phyloP scores from a whole-genome alignment of 2,888 invertebrate genomes.

The Bunonema sp. region DNA sequence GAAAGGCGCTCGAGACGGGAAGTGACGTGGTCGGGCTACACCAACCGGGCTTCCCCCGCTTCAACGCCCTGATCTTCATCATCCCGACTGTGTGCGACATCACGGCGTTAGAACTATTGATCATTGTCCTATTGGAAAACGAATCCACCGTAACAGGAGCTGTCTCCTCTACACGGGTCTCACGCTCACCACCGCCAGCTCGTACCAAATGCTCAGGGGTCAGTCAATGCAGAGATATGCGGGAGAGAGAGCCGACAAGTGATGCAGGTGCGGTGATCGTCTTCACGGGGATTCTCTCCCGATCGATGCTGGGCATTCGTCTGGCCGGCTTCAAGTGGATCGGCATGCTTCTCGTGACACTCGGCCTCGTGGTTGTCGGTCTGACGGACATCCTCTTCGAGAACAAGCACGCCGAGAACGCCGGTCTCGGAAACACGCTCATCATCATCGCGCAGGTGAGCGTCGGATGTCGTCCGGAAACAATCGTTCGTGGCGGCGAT shows the following conservation, averaged over 20 bases:
- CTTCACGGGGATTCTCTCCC: constrained; percentile 73
- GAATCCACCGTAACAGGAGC: too few species aligned
- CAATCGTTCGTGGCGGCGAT: too few species aligned
- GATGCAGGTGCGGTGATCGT: constrained; percentile 66
- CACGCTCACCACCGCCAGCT: constrained; percentile 75
- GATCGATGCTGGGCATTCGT: constrained; percentile 58
- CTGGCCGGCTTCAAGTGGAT: constrained; percentile 46
- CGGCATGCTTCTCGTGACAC: constrained; percentile 46
- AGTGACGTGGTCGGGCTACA: too few species aligned
- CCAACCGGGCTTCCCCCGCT: too few species aligned
- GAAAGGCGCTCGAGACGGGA: too few species aligned
- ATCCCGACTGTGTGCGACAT: too few species aligned
- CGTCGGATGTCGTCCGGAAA: too few species aligned
- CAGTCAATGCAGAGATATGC: constrained; percentile 11
- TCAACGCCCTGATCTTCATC: too few species aligned
- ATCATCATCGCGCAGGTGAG: constrained; percentile 60
- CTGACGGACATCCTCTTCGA: constrained; percentile 42
- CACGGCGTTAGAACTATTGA: too few species aligned
- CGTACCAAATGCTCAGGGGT: constrained; percentile 88
- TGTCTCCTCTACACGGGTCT: constrained; percentile 80
- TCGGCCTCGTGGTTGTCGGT: constrained; percentile 44
- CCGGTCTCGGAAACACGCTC: constrained; percentile 50
- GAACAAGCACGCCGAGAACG: constrained; percentile 25
- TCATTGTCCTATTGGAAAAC: too few species aligned
- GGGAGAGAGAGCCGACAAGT: too few species aligned